Evolutionary conservation across 2,113 vertebrate genomes (phyloP).

Genomic region (Campylorhamphus procurvoides): DNA sequence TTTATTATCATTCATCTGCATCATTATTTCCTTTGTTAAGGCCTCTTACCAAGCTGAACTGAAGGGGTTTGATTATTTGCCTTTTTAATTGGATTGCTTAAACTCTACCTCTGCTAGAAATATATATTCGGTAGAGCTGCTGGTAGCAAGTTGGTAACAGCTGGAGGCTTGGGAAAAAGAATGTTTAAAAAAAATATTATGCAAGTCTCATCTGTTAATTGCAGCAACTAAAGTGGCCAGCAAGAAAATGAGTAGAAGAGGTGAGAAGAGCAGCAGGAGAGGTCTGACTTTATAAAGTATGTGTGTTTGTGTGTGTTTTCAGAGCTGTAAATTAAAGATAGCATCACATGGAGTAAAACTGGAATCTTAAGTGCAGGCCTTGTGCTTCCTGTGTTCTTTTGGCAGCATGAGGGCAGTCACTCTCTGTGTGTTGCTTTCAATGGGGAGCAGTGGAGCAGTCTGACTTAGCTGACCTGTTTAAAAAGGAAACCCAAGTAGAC

Average conservation of each 20-base stretch:
- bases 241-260: background rate
- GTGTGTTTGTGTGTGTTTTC: background rate
- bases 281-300: background rate
- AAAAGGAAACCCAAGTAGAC: background rate
- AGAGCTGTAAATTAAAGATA: constrained; percentile 47
- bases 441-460: background rate
- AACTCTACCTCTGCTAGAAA: background rate
- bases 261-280: background rate
- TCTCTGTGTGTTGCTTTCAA: background rate
- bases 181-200: constrained; percentile 16
- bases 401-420: background rate
- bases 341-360: background rate
- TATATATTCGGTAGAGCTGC: background rate
- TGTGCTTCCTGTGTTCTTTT: background rate
- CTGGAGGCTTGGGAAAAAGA: background rate
- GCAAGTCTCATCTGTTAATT: background rate
- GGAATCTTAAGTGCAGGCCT: background rate
- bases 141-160: constrained; percentile 19
- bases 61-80: background rate
- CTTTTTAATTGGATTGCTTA: constrained; percentile 1
- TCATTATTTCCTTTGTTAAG: background rate
- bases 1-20: constrained; percentile 18
- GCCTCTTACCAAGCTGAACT: background rate
- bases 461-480: background rate
- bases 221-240: background rate